phyloP scores from a whole-genome alignment of 2,888 invertebrate genomes.

The Drosophila monieri region DNA sequence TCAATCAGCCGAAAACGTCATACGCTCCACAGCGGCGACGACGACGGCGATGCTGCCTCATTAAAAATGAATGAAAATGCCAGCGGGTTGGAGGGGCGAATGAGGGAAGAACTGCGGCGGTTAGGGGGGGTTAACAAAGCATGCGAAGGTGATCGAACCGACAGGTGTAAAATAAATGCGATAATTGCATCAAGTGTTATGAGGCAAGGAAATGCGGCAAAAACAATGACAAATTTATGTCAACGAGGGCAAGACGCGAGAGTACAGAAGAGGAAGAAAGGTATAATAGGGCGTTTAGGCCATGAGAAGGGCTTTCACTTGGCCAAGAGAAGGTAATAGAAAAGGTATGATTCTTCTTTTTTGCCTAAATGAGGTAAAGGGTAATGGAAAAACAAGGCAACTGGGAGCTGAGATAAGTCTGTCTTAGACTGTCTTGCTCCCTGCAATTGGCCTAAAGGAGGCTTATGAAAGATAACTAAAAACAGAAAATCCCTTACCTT shows the following conservation, averaged over 20 bases:
- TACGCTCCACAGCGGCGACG: slow-evolving; percentile 45
- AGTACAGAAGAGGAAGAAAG: background rate
- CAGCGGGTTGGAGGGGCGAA: slow-evolving; percentile 1
- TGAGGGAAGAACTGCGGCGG: slow-evolving; percentile 15
- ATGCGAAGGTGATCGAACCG: slow-evolving; percentile 34
- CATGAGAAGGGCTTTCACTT: slow-evolving; percentile 59
- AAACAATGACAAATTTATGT: slow-evolving; percentile 18
- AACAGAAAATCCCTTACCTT: background rate
- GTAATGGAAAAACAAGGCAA: background rate
- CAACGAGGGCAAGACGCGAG: slow-evolving; percentile 3
- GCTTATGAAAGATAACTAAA: background rate
- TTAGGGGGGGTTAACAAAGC: slow-evolving; percentile 23
- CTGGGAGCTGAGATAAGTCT: background rate
- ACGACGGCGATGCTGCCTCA: slow-evolving; percentile 38
- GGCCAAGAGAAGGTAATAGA: background rate
- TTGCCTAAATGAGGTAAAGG: background rate
- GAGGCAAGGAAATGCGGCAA: slow-evolving; percentile 10
- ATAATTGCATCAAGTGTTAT: slow-evolving; percentile 46
- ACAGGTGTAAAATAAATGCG: slow-evolving; percentile 50
- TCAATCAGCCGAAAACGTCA: slow-evolving; percentile 58
- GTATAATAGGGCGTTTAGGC: slow-evolving; percentile 9
- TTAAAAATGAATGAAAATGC: slow-evolving; percentile 56
- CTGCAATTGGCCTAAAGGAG: too few species aligned
- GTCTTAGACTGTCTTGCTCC: too few species aligned
- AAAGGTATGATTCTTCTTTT: background rate